Base-by-base conservation (phyloP, 2,888 invertebrate genomes). In the Erannis defoliaria region DNA sequence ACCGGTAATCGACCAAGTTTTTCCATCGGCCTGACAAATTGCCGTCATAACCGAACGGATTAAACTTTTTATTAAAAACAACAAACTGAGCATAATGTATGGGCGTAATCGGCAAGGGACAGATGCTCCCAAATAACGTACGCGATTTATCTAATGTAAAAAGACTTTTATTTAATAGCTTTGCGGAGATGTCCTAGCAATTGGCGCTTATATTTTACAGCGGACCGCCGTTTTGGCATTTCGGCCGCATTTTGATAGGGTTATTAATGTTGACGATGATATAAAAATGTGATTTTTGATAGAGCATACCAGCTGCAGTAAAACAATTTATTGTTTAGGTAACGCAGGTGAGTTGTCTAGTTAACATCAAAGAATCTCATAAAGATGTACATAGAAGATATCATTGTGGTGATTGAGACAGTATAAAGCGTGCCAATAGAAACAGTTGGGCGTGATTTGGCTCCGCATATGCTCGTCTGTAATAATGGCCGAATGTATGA, bases 51-150 rank as follows among this genome's bases (percentile, higher is more conserved):
- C 89, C 84, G 89, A 89, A 90, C 88, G 90, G 90, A 92, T 92
- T 92, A 91, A 92, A 92, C 91, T 92, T 92, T 92, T 92, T 92
- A 92, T 91, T 92, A 92, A 92, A 91, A 91, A 92, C 91, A 92
- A 91, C 91, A 92, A 91, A 91, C 91, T 87, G 89, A 85, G 91
- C 86, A 91, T 91, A 92, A 92, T 91, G 91, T 91, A 90, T 89
- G 85, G 87, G 80, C 84, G 89, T 90, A 90, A 91, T 91, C 90
- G 89, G 87, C 85, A 86, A 85, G 90, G 90, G 90, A 91, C 92
- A 93, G 90, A 92, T 93, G 91, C 87, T 89, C 84, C 89, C 88
- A 85, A 90, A 90, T 89, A 89, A 89, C 91, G 87, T 79, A 75
- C 76, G 84, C 91, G 88, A 92, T 93, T 92, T 91, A 90, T 93